These are phyloP conservation scores for Enteromius paludinosus DNA, from an alignment of 2,797 vertebrate genomes.

Conservation along the genomic window DNA sequence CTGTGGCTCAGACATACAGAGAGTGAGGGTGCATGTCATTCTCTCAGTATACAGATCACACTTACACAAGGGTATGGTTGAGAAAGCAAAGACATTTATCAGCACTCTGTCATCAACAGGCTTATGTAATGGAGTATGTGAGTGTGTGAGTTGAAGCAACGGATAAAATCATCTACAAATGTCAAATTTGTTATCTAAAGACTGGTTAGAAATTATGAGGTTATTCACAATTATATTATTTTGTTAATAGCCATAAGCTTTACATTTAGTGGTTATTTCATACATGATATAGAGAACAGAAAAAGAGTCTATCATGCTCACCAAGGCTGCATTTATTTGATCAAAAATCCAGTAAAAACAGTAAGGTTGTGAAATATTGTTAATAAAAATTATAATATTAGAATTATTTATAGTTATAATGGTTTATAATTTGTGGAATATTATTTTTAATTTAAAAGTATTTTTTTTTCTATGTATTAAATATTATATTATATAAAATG, in stretches of 20 bases:
- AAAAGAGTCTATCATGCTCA: not conserved
- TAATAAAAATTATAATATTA: too few species aligned
- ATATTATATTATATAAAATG: not conserved
- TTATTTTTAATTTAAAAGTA: not conserved
- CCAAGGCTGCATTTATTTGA: not conserved
- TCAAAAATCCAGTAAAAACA: not conserved
- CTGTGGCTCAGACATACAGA: not conserved
- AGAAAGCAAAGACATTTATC: conserved; percentile 13
- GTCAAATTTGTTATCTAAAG: not conserved
- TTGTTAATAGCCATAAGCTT: not conserved
- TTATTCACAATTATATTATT: not conserved
- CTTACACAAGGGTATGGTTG: not conserved
- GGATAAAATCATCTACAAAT: not conserved
- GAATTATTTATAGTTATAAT: not conserved
- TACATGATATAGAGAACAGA: not conserved
- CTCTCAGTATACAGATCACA: conserved; percentile 6
- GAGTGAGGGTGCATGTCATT: conserved; percentile 16
- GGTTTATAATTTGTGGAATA: not conserved
- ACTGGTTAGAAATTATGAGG: not conserved
- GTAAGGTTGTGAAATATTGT: not conserved
- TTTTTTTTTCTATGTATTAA: not conserved
- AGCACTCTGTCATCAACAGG: conserved; percentile 5
- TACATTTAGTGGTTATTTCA: not conserved
- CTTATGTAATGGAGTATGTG: conserved; percentile 30
- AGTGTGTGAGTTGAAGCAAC: not conserved